Percentiles rank a stretch among this genome's conserved stretches.
Conservation (phyloP, 2,113 vertebrate genomes). For the Leptocoma aspasia region DNA sequence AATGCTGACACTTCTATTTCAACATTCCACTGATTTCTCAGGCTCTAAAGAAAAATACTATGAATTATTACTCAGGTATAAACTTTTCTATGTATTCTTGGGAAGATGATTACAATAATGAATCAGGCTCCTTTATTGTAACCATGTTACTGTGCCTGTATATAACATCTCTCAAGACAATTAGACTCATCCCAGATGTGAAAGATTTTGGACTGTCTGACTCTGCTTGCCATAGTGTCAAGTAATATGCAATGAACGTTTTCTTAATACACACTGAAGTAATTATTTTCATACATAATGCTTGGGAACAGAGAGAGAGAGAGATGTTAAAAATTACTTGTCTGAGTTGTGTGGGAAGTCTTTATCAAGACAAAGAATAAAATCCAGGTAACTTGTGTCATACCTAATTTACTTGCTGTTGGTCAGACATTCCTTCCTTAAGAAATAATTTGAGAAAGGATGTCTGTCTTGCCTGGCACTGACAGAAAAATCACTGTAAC, state of each 20-base stretch:
- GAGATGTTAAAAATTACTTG: neutral
- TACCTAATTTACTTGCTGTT: neutral
- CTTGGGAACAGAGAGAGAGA: neutral
- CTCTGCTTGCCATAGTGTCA: neutral
- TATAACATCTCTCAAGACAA: neutral
- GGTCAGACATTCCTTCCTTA: neutral
- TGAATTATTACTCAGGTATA: neutral
- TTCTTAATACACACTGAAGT: neutral
- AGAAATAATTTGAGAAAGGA: neutral
- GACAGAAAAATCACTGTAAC: neutral
- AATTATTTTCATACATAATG: neutral
- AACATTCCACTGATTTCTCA: neutral
- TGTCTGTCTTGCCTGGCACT: neutral
- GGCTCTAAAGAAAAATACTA: neutral
- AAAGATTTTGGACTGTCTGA: neutral
- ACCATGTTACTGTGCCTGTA: neutral
- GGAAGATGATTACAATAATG: conserved; percentile 1
- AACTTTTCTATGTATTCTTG: neutral
- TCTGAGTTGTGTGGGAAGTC: neutral
- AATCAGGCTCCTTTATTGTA: neutral
- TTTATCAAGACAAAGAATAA: neutral
- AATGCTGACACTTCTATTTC: neutral
- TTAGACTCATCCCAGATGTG: neutral
- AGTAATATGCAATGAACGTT: neutral
- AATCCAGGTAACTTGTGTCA: neutral